Evolutionary conservation across 2,888 invertebrate genomes (phyloP), one percentile per base, ranked within the genome.

Genomic region (Melanostoma mellinum): DNA sequence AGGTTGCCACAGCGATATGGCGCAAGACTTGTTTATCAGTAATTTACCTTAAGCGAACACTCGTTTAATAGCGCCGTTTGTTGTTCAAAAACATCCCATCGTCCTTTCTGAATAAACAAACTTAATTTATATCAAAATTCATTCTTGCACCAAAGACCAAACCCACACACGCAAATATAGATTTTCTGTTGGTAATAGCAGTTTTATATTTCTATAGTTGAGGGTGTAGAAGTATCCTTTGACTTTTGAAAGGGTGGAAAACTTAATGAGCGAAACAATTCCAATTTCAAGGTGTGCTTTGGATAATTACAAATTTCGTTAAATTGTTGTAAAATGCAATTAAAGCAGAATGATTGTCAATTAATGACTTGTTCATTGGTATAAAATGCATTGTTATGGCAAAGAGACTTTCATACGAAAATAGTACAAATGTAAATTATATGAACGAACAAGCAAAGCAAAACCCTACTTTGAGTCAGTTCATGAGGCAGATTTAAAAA

Each of bases 281-380:
- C 20, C 72, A 65, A 55, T 61, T 60, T 60, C 46, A 63, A 46
- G 48, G 35, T 71, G 46, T 65, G 63, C 69, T 30, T 35, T n/a
- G 52, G 60, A 52, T 71, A 67, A 72, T 67, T 72, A 68, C 44
- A 67, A 35, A 46, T 60, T 69, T 48, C 20, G 42, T 38, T 20
- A 46, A 46, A 40, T 58, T 68, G 35, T 63, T 50, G n/a, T 63
- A 50, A 63, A 38, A 3, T 40, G 52, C 50, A 77, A 77, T 82
- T 77, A 73, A 63, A 48, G 68, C 30, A 6, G 40, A 77, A 50
- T 73, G 63, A 73, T 77, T 77, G 68, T 52, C 69, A 74, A 74
- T 78, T 73, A 78, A 78, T 69, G 78, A 56, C 46, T 56, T 74
- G n/a, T 63, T 73, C 53, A 82, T 73, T 60, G 73, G 56, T 20